Evolutionary conservation across 2,888 invertebrate species (phyloP), one percentile per base, ranked within the genome.

Genomic region (Uloborus plumipes): DNA sequence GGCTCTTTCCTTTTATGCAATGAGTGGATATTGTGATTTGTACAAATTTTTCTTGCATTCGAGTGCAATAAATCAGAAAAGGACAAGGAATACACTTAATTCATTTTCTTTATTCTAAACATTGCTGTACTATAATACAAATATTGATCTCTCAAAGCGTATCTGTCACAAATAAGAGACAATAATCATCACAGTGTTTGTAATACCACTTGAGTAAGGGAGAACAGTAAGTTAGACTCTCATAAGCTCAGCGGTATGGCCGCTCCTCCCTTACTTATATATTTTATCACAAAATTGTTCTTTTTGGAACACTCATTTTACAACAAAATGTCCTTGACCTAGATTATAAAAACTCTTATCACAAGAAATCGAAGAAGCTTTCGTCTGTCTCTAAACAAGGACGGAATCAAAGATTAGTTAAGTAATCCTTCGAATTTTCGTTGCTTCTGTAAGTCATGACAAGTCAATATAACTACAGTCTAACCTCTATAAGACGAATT

Each of bases 181-280:
- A 61, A 66, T 66, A 79, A 65, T 31, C 73, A 80, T 80, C 80
- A 80, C 80, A 80, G 80, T 73, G 72, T 51, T 80, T 69, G 73
- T 73, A 80, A 80, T 80, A 80, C 80, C 80, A 80, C 80, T 73
- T 73, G 61, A 49, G 62, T 47, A 73, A 64, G 80, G 80, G 66
- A 73, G 73, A 73, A 59, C 58, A 66, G 50, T 20, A 58, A 53
- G 65, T 66, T 22, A n/a, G 55, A 47, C 72, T 73, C 50, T 79
- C 61, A 59, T 80, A 80, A 80, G 80, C 80, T 80, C 80, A 73
- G 49, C 62, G 70, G 64, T 53, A 64, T 55, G 39, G 49, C 62
- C 58, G 51, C 18, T 53, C 61, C 79, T 61, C 64, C 67, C 61
- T 59, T 59, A 64, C 53, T 61, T 64, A 15, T 66, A 22, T 67